These are phyloP conservation scores for Helogale parvula DNA, from an alignment of 2,113 vertebrate genomes.

Conservation along the genomic window DNA sequence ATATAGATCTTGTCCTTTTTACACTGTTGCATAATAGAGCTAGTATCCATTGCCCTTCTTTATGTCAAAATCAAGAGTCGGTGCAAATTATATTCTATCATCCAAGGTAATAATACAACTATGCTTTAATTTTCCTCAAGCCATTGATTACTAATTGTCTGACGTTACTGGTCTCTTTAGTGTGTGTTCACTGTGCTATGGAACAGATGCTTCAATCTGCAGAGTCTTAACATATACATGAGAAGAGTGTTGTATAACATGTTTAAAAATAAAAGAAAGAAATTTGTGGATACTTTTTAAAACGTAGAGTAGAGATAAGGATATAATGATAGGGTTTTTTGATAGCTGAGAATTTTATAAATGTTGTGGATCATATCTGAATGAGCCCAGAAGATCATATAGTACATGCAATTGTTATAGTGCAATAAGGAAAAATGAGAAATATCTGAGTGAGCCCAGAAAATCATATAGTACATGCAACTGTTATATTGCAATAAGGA, in stretches of 20 bases:
- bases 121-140: not conserved
- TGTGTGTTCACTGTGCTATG: not conserved
- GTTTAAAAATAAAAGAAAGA: not conserved
- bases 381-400: not conserved
- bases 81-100: conserved; percentile 10
- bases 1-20: not conserved
- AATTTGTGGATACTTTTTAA: not conserved
- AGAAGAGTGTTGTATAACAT: not conserved
- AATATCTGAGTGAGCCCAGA: not conserved
- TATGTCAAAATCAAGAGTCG: not conserved
- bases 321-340: not conserved
- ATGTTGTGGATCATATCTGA: not conserved
- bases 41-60: not conserved
- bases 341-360: conserved; percentile 16
- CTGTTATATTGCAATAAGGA: not conserved
- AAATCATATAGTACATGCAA: not conserved
- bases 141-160: not conserved
- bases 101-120: not conserved
- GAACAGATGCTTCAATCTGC: not conserved
- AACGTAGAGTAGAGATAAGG: not conserved
- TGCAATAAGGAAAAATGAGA: not conserved
- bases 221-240: not conserved
- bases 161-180: not conserved
- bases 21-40: not conserved
- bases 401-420: not conserved